Base-by-base conservation (phyloP, 2,888 invertebrate genomes). In the Osmoderma eremita region DNA sequence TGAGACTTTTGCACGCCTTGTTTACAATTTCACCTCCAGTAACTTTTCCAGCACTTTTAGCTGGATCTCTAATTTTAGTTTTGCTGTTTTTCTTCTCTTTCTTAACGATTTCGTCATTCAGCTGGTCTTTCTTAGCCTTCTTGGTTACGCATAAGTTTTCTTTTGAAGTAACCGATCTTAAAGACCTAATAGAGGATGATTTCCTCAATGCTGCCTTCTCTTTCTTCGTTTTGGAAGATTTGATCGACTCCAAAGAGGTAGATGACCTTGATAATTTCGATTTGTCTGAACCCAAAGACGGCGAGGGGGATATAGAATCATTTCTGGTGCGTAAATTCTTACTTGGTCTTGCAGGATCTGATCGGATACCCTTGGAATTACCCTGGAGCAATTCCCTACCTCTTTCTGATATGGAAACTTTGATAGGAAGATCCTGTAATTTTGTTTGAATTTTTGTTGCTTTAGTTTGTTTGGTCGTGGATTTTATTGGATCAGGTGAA, bases 351-450 rank as follows among this genome's bases (percentile, higher is more conserved):
- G 61, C 24, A n/a, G n/a, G n/a, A n/a, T n/a, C n/a, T n/a, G n/a
- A n/a, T n/a, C n/a, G 2, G 63, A 50, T 8, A 42, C 10, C 18
- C 15, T 17, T 48, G 5, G 12, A 5, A 10, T 24, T 15, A 1
- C 3, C 30, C 20, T 48, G 38, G 8, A 78, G 73, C 63, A 75
- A 75, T 74, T 72, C 76, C 72, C 70, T 81, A 56, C 75, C 79
- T 68, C 76, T 77, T 58, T 78, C 77, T 75, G 76, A 75, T 50
- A 84, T 80, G 0, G 83, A 80, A 1, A 83, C 82, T 38, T 83
- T 81, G 1, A 84, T 82, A 61, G 84, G 84, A 38, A 84, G 66
- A 0, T 80, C 76, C 73, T 84, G 85, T 18, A 81, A 82, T 53
- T 68, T 75, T 0, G 72, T 69, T 8, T 76, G 66, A 66, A 76